Evolutionary conservation across 2,888 invertebrate genomes (phyloP).

Genomic region (Bibio marci): DNA sequence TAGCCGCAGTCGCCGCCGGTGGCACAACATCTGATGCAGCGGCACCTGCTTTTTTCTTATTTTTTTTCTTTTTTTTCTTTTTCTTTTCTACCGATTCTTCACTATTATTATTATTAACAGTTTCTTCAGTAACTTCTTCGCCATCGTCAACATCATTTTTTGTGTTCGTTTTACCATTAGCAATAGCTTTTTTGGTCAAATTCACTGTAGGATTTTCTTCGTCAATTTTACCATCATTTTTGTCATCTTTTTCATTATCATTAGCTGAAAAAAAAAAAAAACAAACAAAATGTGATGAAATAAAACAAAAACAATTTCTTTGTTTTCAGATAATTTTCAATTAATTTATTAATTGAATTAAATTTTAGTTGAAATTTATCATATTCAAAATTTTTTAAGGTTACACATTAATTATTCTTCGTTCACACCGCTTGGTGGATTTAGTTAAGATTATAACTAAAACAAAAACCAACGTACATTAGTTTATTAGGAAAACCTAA

Average conservation of each 20-base stretch:
- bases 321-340: no score
- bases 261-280: constrained; percentile 14
- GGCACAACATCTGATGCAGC: neutral
- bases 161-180: constrained; percentile 1
- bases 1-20: neutral
- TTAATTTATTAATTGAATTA: neutral
- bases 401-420: no score
- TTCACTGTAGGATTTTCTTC: constrained; percentile 6
- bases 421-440: no score
- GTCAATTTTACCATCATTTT: constrained; percentile 15
- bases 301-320: neutral
- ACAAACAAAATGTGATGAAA: neutral
- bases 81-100: constrained; percentile 20
- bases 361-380: no score
- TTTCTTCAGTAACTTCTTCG: constrained; percentile 17
- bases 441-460: no score
- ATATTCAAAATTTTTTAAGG: no score
- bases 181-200: no score
- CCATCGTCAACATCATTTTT: constrained; percentile 17
- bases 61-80: constrained; percentile 43
- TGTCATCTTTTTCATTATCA: constrained; percentile 20
- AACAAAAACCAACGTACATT: no score
- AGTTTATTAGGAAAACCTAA: no score
- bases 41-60: constrained; percentile 38
- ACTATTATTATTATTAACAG: constrained; percentile 12